Evolutionary conservation across 2,797 vertebrate species (phyloP), one percentile per base, ranked within the genome.

Genomic region (Danio jaintianensis): DNA sequence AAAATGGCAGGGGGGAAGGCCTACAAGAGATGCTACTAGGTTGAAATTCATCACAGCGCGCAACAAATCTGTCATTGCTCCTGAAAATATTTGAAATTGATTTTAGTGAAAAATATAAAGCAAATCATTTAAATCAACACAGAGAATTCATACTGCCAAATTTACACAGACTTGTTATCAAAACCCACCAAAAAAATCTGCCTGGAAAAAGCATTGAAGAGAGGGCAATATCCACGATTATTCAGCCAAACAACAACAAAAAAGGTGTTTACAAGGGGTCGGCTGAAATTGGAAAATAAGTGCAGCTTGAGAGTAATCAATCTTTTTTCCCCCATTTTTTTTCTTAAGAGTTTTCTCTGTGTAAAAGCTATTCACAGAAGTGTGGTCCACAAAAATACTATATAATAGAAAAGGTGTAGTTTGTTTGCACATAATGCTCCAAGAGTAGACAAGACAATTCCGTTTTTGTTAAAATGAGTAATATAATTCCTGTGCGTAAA

Each of bases 31-130:
- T 96, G 96, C 94, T 95, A 94, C 90, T 95, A 93, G 93, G 94
- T 91, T 93, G 93, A 92, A 95, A 95, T 94, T 94, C 95, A 94
- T 97, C 96, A 97, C 96, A 95, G 96, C 96, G 97, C 91, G 94
- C 93, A 95, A 94, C 93, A 95, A 94, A 95, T 95, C 94, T 94
- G 93, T 92, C 95, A 94, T 72, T 55, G 58, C 94, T 96, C 93
- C 92, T 92, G 95, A 95, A 96, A 96, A 95, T 96, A 95, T 95
- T 94, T 94, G 94, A 96, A 95, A 95, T 93, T 94, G 94, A 95
- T 88, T 95, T 95, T 94, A 95, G 94, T 95, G 94, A 95, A 96
- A 88, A 96, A 96, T 96, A 96, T 95, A 96, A 96, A 96, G 94
- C 93, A 96, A 94, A 93, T 95, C 93, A 93, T 94, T 95, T 93